phyloP scores from a whole-genome alignment of 2,113 vertebrate species.

The Panthera leo region DNA sequence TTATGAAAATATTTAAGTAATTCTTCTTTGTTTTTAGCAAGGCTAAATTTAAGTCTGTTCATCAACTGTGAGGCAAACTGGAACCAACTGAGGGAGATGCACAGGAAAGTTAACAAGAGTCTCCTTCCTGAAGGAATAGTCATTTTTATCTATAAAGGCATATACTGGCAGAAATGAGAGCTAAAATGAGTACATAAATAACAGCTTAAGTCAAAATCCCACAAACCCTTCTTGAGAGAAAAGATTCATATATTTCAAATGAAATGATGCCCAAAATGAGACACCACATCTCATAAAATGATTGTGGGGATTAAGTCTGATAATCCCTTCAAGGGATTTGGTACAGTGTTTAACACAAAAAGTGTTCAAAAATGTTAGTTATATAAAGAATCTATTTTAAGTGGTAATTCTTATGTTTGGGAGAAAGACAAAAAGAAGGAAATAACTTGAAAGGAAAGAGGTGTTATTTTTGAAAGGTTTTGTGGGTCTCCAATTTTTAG shows the following conservation, averaged over 20 bases:
- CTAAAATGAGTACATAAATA: neutral
- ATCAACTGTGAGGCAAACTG: neutral
- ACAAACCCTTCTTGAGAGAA: neutral
- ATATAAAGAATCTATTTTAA: neutral
- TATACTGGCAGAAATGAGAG: neutral
- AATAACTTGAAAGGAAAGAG: neutral
- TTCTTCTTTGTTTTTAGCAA: neutral
- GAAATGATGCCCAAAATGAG: neutral
- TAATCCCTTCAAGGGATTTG: neutral
- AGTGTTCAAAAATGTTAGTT: neutral
- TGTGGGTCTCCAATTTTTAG: neutral
- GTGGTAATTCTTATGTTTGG: neutral
- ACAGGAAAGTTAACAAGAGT: neutral
- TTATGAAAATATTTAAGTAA: neutral
- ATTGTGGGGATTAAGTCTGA: neutral
- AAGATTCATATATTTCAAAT: neutral
- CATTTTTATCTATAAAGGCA: neutral
- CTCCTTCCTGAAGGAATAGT: neutral
- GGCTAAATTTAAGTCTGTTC: neutral
- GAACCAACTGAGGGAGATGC: neutral
- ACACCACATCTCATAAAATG: neutral
- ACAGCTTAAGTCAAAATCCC: neutral
- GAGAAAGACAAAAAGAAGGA: neutral
- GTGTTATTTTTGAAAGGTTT: neutral
- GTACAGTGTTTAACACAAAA: neutral